Percentiles rank a stretch among this genome's conserved stretches.
These are phyloP conservation scores for Scrobipalpa atriplicella DNA, from an alignment of 2,888 invertebrate genomes.

Conservation along the genomic window DNA sequence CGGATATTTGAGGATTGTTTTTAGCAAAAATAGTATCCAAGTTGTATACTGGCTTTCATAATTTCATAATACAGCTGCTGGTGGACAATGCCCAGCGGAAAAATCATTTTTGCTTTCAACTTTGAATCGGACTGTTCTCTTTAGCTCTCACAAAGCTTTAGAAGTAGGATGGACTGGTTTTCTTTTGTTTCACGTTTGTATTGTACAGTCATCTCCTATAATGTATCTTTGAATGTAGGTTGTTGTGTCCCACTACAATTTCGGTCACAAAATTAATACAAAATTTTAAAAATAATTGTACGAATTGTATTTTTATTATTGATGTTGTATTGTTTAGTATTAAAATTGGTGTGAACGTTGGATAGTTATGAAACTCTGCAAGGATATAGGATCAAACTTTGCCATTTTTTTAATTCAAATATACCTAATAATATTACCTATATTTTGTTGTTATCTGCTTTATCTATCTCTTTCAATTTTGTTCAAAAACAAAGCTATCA, in stretches of 20 bases:
- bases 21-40: too few species aligned
- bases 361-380: too few species aligned
- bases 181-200: slow-evolving; percentile 38
- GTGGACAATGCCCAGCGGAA: slow-evolving; percentile 8
- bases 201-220: slow-evolving; percentile 39
- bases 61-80: neutral
- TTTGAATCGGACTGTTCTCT: slow-evolving; percentile 22
- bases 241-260: slow-evolving; percentile 29
- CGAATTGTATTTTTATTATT: too few species aligned
- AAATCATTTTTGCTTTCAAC: slow-evolving; percentile 13
- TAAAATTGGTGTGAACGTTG: too few species aligned
- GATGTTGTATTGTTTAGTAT: too few species aligned
- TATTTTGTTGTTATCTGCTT: too few species aligned
- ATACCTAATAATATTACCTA: too few species aligned
- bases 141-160: slow-evolving; percentile 23
- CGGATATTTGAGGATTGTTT: too few species aligned
- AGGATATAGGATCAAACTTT: too few species aligned
- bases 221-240: slow-evolving; percentile 38
- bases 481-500: too few species aligned
- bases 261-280: neutral
- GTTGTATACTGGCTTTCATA: neutral
- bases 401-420: too few species aligned
- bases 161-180: slow-evolving; percentile 28
- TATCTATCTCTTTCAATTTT: too few species aligned
- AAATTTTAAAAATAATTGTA: neutral